Evolutionary conservation across 2,797 vertebrate genomes (phyloP).

Genomic region (Florisuga fusca): DNA sequence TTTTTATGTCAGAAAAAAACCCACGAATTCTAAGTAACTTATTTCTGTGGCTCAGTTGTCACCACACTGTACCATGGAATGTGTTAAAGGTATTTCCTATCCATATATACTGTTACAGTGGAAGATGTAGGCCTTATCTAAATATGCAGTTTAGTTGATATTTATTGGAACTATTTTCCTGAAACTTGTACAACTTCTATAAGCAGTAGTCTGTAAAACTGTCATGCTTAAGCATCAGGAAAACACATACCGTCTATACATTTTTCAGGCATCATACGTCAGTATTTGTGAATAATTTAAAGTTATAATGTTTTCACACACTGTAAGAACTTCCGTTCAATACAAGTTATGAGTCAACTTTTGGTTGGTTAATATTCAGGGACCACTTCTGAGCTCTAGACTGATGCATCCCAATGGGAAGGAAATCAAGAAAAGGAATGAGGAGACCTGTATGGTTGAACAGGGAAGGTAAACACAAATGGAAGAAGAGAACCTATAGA

Average conservation of each 20-base stretch:
- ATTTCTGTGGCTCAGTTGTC: background rate
- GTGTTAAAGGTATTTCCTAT: background rate
- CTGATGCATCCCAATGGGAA: no score
- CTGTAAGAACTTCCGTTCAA: background rate
- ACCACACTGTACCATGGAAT: rapidly evolving
- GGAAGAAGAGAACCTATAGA: no score
- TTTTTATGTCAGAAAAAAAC: background rate
- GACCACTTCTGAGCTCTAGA: no score
- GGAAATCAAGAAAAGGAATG: no score
- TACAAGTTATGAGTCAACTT: background rate
- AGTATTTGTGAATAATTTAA: background rate
- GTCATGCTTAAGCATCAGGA: background rate
- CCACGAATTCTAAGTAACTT: background rate
- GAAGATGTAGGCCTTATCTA: background rate
- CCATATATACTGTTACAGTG: background rate
- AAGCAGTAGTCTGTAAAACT: background rate
- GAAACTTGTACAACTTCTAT: background rate
- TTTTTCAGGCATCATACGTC: background rate
- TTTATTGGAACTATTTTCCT: background rate
- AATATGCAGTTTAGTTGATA: background rate
- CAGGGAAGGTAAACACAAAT: no score
- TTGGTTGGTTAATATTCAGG: no score
- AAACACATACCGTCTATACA: rapidly evolving
- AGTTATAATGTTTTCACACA: background rate
- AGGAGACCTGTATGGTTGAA: no score